These are phyloP conservation scores for Andrena bucephala DNA, from an alignment of 2,888 invertebrate genomes.

Conservation along the genomic window DNA sequence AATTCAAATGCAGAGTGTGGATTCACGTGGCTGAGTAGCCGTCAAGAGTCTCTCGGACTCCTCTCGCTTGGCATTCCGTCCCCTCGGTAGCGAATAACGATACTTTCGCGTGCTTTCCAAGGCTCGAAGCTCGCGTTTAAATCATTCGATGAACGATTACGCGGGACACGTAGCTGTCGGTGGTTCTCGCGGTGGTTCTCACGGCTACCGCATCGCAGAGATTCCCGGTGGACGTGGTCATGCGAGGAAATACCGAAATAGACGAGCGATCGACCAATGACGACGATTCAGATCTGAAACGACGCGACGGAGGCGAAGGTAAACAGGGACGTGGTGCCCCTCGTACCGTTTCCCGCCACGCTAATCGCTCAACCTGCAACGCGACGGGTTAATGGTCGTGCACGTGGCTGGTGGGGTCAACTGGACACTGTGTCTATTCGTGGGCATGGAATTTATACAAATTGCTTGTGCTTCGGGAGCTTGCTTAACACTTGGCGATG, in stretches of 20 bases:
- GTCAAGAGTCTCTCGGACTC: conserved; percentile 32
- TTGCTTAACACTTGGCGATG: too few species aligned
- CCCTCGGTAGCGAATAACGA: conserved; percentile 17
- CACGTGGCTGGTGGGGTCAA: neutral
- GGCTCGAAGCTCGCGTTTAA: conserved; percentile 45
- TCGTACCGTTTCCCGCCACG: conserved; percentile 8
- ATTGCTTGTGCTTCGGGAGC: neutral
- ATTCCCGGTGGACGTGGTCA: conserved; percentile 47
- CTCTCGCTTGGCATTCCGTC: conserved; percentile 24
- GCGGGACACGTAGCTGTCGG: conserved; percentile 40
- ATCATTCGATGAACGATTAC: conserved; percentile 54
- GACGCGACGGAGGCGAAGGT: conserved; percentile 18
- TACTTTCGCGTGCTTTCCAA: conserved; percentile 52
- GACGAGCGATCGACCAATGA: conserved; percentile 36
- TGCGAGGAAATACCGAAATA: conserved; percentile 50
- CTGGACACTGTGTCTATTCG: neutral
- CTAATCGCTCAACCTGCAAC: conserved; percentile 31
- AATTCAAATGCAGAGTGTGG: neutral
- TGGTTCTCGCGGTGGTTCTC: conserved; percentile 37
- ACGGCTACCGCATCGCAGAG: conserved; percentile 27
- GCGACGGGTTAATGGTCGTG: conserved; percentile 19
- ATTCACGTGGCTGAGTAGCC: conserved; percentile 45
- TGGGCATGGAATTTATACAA: neutral
- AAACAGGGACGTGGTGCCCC: conserved; percentile 23
- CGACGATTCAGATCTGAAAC: conserved; percentile 47